Conservation (phyloP, 2,888 invertebrate genomes). For the Cantharis nigra region DNA sequence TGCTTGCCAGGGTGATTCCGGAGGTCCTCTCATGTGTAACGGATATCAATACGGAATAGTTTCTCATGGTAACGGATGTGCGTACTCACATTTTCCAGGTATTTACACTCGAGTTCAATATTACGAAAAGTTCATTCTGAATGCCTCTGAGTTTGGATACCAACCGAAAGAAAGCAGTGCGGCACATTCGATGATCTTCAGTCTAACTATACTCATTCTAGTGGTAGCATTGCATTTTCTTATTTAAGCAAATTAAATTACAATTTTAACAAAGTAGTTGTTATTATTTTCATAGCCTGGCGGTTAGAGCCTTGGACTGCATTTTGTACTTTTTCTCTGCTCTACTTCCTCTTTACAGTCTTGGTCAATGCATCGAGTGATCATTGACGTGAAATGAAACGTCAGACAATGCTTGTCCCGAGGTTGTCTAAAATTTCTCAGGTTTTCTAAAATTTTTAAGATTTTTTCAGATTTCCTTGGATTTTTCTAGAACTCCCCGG, state of each 20-base stretch:
- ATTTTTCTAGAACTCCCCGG: too few relatives aligned
- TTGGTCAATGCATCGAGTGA: too few relatives aligned
- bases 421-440: too few relatives aligned
- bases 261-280: too few relatives aligned
- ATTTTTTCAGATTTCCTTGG: too few relatives aligned
- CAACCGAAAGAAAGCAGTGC: fast-evolving
- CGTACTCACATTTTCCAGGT: background rate
- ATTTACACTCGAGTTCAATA: background rate
- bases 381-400: too few relatives aligned
- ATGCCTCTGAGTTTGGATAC: background rate
- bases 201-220: background rate
- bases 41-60: conserved; percentile 13
- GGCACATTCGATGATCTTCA: background rate
- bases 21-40: conserved; percentile 14
- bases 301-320: too few relatives aligned
- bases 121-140: conserved; percentile 8
- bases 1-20: conserved; percentile 8
- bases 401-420: too few relatives aligned
- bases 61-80: background rate
- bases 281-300: too few relatives aligned
- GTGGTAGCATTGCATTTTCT: background rate
- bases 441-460: too few relatives aligned
- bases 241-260: background rate
- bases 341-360: too few relatives aligned
- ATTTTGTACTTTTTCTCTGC: too few relatives aligned